Evolutionary conservation across 2,888 invertebrate genomes (phyloP).

Genomic region (Protodeltote pygarga): DNA sequence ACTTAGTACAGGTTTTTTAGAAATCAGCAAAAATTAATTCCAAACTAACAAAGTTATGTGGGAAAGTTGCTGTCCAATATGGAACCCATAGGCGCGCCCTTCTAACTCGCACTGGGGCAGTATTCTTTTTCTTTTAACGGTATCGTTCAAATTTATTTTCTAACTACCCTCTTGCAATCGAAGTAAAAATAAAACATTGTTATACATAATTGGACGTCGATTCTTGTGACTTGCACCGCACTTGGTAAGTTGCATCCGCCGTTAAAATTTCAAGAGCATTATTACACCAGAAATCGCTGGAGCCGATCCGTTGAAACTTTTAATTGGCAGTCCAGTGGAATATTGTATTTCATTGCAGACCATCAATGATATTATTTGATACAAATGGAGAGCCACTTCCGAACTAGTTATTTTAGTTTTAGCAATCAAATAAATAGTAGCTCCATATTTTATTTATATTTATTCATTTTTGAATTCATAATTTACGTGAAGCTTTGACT

Average conservation of each 20-base stretch:
- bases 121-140: no score
- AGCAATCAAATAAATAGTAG: slow-evolving; percentile 27
- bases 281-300: slow-evolving; percentile 66
- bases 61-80: no score
- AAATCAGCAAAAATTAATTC: no score
- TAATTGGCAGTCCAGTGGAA: slow-evolving; percentile 77
- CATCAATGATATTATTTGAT: slow-evolving; percentile 64
- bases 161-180: not conserved
- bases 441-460: not conserved
- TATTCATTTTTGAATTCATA: no score
- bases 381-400: slow-evolving; percentile 51
- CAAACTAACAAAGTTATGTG: no score
- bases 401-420: slow-evolving; percentile 21
- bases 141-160: not conserved
- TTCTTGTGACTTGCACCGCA: slow-evolving; percentile 42
- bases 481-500: no score
- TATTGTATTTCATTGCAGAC: slow-evolving; percentile 70
- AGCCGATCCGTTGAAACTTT: slow-evolving; percentile 74
- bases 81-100: no score
- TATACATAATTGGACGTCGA: slow-evolving; percentile 27
- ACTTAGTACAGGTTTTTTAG: no score
- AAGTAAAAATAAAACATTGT: slow-evolving; percentile 10
- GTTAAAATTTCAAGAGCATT: slow-evolving; percentile 75
- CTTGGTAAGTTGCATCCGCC: slow-evolving; percentile 61
- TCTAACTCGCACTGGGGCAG: no score